Evolutionary conservation across 2,113 vertebrate genomes (phyloP).

Genomic region (Bungarus multicinctus): DNA sequence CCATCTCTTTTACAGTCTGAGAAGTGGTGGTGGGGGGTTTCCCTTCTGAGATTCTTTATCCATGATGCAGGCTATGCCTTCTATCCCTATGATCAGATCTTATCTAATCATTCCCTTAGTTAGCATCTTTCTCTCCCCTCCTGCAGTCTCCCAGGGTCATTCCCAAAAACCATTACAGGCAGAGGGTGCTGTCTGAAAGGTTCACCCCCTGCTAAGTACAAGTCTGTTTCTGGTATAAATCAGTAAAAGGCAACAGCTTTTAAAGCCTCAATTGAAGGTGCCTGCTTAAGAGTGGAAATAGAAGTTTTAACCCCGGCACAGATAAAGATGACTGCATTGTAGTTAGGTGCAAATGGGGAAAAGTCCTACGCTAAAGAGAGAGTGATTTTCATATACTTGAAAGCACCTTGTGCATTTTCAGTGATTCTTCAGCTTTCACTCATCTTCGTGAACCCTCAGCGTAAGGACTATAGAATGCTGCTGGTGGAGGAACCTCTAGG

Average conservation of each 20-base stretch:
- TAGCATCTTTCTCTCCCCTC: not conserved
- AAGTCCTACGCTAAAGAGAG: not conserved
- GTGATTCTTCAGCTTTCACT: not conserved
- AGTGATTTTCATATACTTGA: not conserved
- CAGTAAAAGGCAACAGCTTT: not conserved
- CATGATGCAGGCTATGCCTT: not conserved
- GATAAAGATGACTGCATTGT: not conserved
- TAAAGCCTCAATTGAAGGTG: not conserved
- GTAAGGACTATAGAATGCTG: not conserved
- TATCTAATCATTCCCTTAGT: not conserved
- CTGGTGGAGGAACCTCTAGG: not conserved
- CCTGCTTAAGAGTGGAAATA: not conserved
- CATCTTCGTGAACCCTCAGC: not conserved
- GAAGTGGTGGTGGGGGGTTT: not conserved
- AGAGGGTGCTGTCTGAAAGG: not conserved
- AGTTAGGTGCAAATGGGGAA: not conserved
- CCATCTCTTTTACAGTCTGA: not conserved
- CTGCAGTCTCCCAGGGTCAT: not conserved
- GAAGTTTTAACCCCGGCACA: not conserved
- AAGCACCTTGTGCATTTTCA: not conserved
- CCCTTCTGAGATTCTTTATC: not conserved
- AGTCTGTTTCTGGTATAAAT: not conserved
- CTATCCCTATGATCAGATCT: not conserved
- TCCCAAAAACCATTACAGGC: not conserved
- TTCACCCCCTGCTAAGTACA: not conserved